These are phyloP conservation scores for Cephus cinctus DNA, from an alignment of 1,140 invertebrate genomes.

Conservation along the genomic window DNA sequence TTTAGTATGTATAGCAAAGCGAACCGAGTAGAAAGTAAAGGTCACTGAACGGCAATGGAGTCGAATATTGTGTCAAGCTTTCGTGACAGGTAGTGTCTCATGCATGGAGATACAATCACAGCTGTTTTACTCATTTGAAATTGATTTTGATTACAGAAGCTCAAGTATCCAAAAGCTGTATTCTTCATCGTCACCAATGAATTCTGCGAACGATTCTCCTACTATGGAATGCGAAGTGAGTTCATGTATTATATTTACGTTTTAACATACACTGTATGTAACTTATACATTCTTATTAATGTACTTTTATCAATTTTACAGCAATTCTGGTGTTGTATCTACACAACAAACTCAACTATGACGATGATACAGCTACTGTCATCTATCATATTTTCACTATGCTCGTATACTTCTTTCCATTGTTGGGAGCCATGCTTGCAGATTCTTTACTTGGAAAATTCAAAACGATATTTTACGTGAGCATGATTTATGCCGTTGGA, in stretches of 20 bases:
- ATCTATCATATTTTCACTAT: slow-evolving; percentile 82
- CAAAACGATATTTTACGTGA: slow-evolving; percentile 84
- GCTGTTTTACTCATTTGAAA: no score
- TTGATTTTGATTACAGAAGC: slow-evolving; percentile 65
- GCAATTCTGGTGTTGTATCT: slow-evolving; percentile 83
- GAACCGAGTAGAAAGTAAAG: no score
- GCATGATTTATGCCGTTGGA: slow-evolving; percentile 83
- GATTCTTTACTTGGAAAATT: slow-evolving; percentile 87
- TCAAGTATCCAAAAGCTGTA: slow-evolving; percentile 84
- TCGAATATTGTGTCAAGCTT: no score
- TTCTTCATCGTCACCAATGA: slow-evolving; percentile 95
- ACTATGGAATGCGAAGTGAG: slow-evolving; percentile 94
- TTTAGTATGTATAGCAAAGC: no score
- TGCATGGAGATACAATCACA: no score
- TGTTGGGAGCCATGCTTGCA: slow-evolving; percentile 84
- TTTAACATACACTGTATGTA: neutral
- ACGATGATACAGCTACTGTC: slow-evolving; percentile 69
- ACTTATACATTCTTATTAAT: neutral
- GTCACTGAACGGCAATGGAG: no score
- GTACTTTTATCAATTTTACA: slow-evolving; percentile 41
- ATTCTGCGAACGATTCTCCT: slow-evolving; percentile 95
- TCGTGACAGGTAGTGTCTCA: no score
- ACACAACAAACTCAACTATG: slow-evolving; percentile 64
- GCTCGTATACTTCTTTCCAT: slow-evolving; percentile 84
- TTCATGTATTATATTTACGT: slow-evolving; percentile 26